Evolutionary conservation across 2,113 vertebrate genomes (phyloP), one percentile per base, ranked within the genome.

Genomic region (Climacteris rufus): DNA sequence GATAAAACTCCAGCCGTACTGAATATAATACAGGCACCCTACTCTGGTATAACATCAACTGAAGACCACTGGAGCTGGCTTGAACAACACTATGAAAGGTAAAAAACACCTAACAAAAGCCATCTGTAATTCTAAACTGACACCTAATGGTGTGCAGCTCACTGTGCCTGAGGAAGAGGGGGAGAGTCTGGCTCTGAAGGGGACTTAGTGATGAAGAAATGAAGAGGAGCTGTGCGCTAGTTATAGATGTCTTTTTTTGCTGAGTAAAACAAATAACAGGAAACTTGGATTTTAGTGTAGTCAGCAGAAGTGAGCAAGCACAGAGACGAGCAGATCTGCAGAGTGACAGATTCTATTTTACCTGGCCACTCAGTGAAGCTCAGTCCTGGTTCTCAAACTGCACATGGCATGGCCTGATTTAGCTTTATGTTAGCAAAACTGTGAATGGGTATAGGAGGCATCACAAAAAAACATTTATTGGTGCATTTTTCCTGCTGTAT

Each of bases 261-360:
- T 44, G 44, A 80, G 84, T 59, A 93, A 45, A 87, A n/a, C 39
- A 59, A 86, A 66, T 64, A 90, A 39, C 24, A 56, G 54, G 70
- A 70, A 90, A 74, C 39, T 59, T 75, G 39, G 11, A 8, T 84
- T 80, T 92, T 90, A 60, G 54, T 80, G 21, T 33, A 54, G 63
- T 90, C 82, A 93, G 84, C 87, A 85, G n/a, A 80, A 86, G 27
- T 44, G 52, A 77, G 30, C 3, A 6, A 70, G 37, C 75, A 8
- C 19, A 49, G 70, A 37, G 28, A 59, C 52, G 78, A 74, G 30
- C 63, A 70, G 56, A 47, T 66, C 59, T 74, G 35, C 2, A 0
- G 59, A 74, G 60, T 59, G 60, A 59, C 50, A 74, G 50, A 42
- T 83, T 68, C 17, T 4, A 2, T 83, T 92, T 92, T 83, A 80